Evolutionary conservation across 2,888 invertebrate species (phyloP).

Genomic region (Pandemis cinnamomeana): DNA sequence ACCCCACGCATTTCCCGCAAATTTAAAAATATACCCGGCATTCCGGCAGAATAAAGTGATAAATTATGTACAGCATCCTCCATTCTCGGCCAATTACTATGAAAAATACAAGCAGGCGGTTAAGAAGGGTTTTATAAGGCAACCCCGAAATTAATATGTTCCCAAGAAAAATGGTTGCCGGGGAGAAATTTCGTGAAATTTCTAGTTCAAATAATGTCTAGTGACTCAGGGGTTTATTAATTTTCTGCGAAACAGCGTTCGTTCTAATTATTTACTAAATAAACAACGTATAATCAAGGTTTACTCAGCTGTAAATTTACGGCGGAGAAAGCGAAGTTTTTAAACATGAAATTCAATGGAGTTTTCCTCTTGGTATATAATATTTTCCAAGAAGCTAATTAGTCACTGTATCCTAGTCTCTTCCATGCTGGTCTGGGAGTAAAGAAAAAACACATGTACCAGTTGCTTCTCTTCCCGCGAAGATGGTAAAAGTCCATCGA

Average conservation of each 20-base stretch:
- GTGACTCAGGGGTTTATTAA: constrained; percentile 30
- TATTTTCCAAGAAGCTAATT: too few species aligned
- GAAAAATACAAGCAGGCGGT: constrained; percentile 38
- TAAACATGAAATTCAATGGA: neutral
- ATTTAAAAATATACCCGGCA: neutral
- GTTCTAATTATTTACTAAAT: neutral
- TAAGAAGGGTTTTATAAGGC: constrained; percentile 40
- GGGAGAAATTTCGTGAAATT: constrained; percentile 22
- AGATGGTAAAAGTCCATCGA: too few species aligned
- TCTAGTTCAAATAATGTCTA: constrained; percentile 35
- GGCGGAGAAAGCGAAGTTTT: neutral
- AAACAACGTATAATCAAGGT: constrained; percentile 5
- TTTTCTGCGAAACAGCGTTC: neutral
- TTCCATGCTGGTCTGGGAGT: too few species aligned
- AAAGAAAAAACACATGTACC: too few species aligned
- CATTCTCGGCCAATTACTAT: constrained; percentile 38
- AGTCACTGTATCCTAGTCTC: too few species aligned
- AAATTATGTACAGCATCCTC: constrained; percentile 34
- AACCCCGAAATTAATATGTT: constrained; percentile 38
- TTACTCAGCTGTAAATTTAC: neutral
- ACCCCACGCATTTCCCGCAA: neutral
- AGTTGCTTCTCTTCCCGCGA: too few species aligned
- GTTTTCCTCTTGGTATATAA: too few species aligned
- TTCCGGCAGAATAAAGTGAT: constrained; percentile 28
- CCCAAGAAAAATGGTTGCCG: constrained; percentile 31